These are phyloP conservation scores for Acrobasis consociella DNA, from an alignment of 2,888 invertebrate species.

Conservation along the genomic window DNA sequence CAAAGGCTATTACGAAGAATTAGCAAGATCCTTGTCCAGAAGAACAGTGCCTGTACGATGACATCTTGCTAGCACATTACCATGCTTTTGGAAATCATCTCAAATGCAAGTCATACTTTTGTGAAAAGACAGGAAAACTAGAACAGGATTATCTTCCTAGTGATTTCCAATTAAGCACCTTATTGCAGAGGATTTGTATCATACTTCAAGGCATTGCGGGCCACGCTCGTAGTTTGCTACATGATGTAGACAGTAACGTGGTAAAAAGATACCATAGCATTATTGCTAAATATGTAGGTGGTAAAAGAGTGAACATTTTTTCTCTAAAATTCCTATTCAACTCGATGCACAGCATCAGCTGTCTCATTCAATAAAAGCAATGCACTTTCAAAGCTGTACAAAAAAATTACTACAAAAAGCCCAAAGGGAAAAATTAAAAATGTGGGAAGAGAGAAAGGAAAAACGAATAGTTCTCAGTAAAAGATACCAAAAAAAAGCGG, in stretches of 20 bases:
- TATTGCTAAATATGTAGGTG: constrained; percentile 37
- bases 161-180: no score
- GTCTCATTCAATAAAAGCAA: constrained; percentile 40
- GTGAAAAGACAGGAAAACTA: background rate
- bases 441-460: no score
- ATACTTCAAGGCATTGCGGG: background rate
- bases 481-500: background rate
- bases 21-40: background rate
- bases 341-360: constrained; percentile 43
- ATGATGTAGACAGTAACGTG: background rate
- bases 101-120: constrained; percentile 1
- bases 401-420: no score
- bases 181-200: no score
- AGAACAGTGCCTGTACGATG: background rate
- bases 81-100: constrained; percentile 1
- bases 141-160: background rate
- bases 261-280: background rate
- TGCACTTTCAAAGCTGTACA: constrained; percentile 25
- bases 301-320: constrained; percentile 48
- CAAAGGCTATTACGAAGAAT: background rate
- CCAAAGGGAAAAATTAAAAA: no score
- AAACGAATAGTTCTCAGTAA: background rate
- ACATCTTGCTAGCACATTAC: background rate
- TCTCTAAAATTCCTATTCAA: constrained; percentile 41
- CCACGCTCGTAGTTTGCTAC: background rate